Conservation (phyloP, 2,888 invertebrate species). For the Rhogogaster chlorosoma region DNA sequence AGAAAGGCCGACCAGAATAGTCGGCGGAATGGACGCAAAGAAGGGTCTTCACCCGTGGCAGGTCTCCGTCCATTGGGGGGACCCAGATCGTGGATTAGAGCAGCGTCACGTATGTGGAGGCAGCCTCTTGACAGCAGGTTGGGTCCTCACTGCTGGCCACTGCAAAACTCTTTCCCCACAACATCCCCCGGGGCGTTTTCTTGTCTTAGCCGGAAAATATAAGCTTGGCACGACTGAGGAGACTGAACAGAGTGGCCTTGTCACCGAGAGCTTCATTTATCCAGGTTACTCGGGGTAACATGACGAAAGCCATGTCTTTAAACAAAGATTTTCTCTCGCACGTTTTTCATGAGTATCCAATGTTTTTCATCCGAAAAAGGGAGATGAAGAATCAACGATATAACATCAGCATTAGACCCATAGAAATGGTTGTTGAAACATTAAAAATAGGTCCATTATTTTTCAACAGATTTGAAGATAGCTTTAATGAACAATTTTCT, state of each 20-base stretch:
- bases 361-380: neutral
- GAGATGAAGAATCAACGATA: neutral
- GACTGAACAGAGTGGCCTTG: slow-evolving; percentile 68
- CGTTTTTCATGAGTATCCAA: neutral
- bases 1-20: slow-evolving; percentile 68
- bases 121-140: slow-evolving; percentile 76
- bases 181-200: slow-evolving; percentile 60
- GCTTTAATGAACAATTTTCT: too few relatives aligned
- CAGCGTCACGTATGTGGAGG: slow-evolving; percentile 79
- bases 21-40: slow-evolving; percentile 73
- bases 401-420: neutral
- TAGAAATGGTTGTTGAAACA: neutral
- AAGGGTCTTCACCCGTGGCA: slow-evolving; percentile 78
- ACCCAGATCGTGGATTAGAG: slow-evolving; percentile 63
- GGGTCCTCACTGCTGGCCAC: slow-evolving; percentile 78
- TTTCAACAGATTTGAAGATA: neutral
- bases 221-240: slow-evolving; percentile 65
- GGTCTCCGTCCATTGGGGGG: slow-evolving; percentile 76
- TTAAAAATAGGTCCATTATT: neutral
- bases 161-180: slow-evolving; percentile 71
- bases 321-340: neutral
- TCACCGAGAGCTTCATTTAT: slow-evolving; percentile 65
- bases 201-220: slow-evolving; percentile 68
- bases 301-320: slow-evolving; percentile 31
- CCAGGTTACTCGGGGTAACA: slow-evolving; percentile 69